phyloP scores from a whole-genome alignment of 2,113 vertebrate species.

The Channa argus region DNA sequence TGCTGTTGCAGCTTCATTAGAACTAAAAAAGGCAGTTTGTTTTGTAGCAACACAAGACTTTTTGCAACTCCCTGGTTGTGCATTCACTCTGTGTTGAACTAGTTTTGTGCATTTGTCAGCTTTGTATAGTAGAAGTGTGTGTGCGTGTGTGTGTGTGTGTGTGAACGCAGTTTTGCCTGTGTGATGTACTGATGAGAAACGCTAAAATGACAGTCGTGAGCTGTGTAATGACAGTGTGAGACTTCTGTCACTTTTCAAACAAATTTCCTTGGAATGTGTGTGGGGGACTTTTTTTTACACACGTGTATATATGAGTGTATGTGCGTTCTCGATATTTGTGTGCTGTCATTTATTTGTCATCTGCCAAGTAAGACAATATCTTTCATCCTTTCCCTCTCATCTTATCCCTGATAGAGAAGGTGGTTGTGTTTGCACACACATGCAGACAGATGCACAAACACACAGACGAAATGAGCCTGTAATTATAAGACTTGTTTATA shows the following conservation, averaged over 20 bases:
- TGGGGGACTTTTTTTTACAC: constrained; percentile 5
- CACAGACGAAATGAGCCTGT: constrained; percentile 55
- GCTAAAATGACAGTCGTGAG: constrained; percentile 73
- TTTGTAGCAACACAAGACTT: constrained; percentile 60
- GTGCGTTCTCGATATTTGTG: constrained; percentile 30
- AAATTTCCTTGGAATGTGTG: constrained; percentile 61
- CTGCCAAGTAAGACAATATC: constrained; percentile 70
- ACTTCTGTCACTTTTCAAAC: constrained; percentile 79
- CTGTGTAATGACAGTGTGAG: constrained; percentile 76
- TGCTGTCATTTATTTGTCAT: constrained; percentile 72
- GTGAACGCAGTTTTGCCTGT: constrained; percentile 60
- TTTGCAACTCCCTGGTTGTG: constrained; percentile 61
- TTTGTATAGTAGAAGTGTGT: constrained; percentile 15
- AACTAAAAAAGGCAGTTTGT: constrained; percentile 72
- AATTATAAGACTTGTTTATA: constrained; percentile 76
- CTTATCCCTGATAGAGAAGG: constrained; percentile 58
- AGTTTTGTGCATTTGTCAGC: constrained; percentile 61
- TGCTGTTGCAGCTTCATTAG: constrained; percentile 66
- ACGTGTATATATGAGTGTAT: constrained; percentile 6
- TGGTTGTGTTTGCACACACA: constrained; percentile 34
- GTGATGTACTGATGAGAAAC: constrained; percentile 76
- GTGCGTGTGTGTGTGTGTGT: constrained; percentile 20
- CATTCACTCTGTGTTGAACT: constrained; percentile 45
- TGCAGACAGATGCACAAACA: background rate
- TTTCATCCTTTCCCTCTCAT: constrained; percentile 74